These are phyloP conservation scores for Nephotettix cincticeps DNA, from an alignment of 1,140 invertebrate species.

Conservation along the genomic window DNA sequence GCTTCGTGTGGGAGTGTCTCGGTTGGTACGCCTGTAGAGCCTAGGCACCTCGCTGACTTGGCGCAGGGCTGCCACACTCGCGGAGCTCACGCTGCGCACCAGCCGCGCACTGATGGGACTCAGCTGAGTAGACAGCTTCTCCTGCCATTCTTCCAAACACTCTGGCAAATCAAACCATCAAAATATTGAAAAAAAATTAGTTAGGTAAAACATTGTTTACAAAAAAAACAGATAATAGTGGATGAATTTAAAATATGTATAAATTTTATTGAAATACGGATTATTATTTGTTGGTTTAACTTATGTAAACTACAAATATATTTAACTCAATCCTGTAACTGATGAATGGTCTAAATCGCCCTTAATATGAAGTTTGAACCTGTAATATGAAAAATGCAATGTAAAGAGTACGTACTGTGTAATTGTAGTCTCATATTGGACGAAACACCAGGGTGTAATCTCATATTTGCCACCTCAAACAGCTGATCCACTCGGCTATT, in stretches of 20 bases:
- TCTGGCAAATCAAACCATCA: conserved; percentile 41
- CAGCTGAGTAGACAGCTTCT: conserved; percentile 51
- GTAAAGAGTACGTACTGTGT: conserved; percentile 12
- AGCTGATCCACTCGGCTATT: not conserved
- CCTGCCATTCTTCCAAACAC: conserved; percentile 53
- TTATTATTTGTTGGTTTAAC: no score
- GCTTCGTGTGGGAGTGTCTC: conserved; percentile 75
- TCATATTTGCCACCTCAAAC: not conserved
- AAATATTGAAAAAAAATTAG: conserved; percentile 1
- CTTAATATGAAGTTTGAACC: no score
- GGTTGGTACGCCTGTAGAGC: conserved; percentile 89
- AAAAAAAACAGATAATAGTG: no score
- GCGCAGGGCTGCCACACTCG: conserved; percentile 59
- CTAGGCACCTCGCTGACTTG: conserved; percentile 90
- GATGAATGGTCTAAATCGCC: no score
- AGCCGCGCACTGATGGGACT: conserved; percentile 57
- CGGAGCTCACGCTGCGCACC: conserved; percentile 56
- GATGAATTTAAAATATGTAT: no score
- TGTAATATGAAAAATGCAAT: no score
- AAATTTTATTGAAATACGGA: no score
- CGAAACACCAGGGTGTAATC: not conserved
- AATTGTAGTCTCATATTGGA: not conserved
- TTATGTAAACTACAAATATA: no score
- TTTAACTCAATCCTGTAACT: no score
- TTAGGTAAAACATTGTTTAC: not conserved